Base-by-base conservation (phyloP, 1,140 invertebrate species). In the Zelostemma sp. region DNA sequence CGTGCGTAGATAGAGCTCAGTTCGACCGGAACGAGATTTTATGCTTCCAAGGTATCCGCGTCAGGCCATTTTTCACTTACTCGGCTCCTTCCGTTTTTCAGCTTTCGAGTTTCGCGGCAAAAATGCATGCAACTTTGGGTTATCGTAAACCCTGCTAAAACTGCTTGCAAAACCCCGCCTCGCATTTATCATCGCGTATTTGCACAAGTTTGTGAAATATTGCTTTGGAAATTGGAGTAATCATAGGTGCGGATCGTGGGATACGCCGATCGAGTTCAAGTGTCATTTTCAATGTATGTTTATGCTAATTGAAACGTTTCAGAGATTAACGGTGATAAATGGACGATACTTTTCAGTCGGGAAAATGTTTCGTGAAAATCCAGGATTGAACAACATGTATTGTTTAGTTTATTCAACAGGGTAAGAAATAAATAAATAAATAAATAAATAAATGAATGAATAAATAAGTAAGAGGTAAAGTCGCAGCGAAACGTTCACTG, bases 1-100 rank as follows among this genome's bases (percentile, higher is more conserved):
- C 63, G 68, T 68, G 56, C 63, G 43, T 73, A 73, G 71, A 72
- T 76, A 62, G 76, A 76, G 77, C 60, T 57, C 59, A 72, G 58
- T 66, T 75, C 75, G 63, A 79, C 67, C 77, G 72, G 64, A 69
- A 80, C 74, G 68, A 25, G 63, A 72, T 67, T 65, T 70, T 73
- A 73, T 71, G 68, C 57, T 64, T 67, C 59, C 63, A 48, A 72
- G 60, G 63, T 43, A 48, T 57, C 64, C 40, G 8, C 14, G 35
- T 38, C 35, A 11, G 14, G 35, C 31, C 67, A 66, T 56, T 72
- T 72, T 70, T 70, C 68, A 57, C 65, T 61, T 70, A 58, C 18
- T 48, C 61, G 66, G 21, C 8, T 25, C 62, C 62, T 66, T 66
- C 60, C 50, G 60, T 69, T 64, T 50, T 55, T 38, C 9, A n/a